Conservation (phyloP, 2,888 invertebrate species). For the Megalurothrips usitatus region DNA sequence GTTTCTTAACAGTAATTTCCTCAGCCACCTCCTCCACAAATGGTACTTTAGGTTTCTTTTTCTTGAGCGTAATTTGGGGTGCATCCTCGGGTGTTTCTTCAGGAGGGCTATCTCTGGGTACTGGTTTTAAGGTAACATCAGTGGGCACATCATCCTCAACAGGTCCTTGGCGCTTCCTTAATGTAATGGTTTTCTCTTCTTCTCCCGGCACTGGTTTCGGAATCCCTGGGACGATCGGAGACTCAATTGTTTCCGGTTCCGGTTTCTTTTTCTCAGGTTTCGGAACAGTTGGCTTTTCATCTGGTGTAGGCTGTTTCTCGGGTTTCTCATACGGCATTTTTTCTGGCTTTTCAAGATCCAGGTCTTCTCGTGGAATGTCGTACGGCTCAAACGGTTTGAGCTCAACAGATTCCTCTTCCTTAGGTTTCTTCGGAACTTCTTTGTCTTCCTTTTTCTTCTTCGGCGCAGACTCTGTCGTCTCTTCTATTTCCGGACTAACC, state of each 20-base stretch:
- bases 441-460: conserved; percentile 43
- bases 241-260: conserved; percentile 29
- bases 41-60: conserved; percentile 32
- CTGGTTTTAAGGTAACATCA: conserved; percentile 36
- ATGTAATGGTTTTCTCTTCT: not conserved
- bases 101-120: conserved; percentile 34
- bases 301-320: conserved; percentile 42
- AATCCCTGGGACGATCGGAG: not conserved
- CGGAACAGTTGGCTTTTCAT: conserved; percentile 33
- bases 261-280: conserved; percentile 29
- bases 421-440: conserved; percentile 46
- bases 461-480: conserved; percentile 37
- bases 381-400: conserved; percentile 29
- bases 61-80: conserved; percentile 36
- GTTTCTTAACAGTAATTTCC: conserved; percentile 39
- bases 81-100: conserved; percentile 32
- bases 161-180: conserved; percentile 7
- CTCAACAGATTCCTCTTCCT: conserved; percentile 42
- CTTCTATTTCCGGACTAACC: not conserved
- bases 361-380: conserved; percentile 34
- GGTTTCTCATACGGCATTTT: conserved; percentile 43
- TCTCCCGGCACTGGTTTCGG: not conserved
- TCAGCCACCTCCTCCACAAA: conserved; percentile 41
- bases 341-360: conserved; percentile 42
- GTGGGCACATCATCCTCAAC: conserved; percentile 31